These are phyloP conservation scores for Microplitis deprimator DNA, from an alignment of 2,888 invertebrate species.

Conservation along the genomic window DNA sequence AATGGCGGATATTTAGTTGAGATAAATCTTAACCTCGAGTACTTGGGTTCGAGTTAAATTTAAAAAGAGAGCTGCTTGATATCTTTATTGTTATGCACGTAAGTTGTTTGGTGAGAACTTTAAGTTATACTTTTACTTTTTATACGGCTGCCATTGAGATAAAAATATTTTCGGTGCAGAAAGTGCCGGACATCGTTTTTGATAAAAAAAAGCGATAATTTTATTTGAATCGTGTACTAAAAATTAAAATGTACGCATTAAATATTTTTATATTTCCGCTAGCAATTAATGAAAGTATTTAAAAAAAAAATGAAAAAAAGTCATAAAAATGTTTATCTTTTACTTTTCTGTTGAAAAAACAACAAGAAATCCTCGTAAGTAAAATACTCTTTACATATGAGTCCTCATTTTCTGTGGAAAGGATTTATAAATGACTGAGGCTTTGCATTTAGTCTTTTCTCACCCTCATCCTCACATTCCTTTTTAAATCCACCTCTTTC, in stretches of 20 bases:
- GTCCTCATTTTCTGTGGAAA: slow-evolving; percentile 4
- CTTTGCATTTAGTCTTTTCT: slow-evolving; percentile 29
- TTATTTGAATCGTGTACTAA: background rate
- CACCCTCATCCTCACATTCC: slow-evolving; percentile 16
- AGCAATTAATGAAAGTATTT: background rate
- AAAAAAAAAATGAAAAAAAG: background rate
- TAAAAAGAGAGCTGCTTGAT: background rate
- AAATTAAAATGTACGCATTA: too few relatives aligned
- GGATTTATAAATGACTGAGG: slow-evolving; percentile 35
- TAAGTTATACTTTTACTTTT: background rate
- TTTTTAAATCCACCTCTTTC: background rate
- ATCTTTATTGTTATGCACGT: background rate
- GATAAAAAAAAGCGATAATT: background rate
- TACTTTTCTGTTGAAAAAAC: background rate
- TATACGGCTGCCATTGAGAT: background rate
- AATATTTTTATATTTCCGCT: too few relatives aligned
- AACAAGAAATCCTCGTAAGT: background rate
- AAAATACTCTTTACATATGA: background rate
- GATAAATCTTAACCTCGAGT: slow-evolving; percentile 7
- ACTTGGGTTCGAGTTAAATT: slow-evolving; percentile 19
- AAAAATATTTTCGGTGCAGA: background rate
- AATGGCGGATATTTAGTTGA: background rate
- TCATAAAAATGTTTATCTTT: background rate
- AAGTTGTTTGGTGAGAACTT: background rate
- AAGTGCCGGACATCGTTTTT: background rate